Evolutionary conservation across 2,888 invertebrate genomes (phyloP).

Genomic region (Drosophila mimica): DNA sequence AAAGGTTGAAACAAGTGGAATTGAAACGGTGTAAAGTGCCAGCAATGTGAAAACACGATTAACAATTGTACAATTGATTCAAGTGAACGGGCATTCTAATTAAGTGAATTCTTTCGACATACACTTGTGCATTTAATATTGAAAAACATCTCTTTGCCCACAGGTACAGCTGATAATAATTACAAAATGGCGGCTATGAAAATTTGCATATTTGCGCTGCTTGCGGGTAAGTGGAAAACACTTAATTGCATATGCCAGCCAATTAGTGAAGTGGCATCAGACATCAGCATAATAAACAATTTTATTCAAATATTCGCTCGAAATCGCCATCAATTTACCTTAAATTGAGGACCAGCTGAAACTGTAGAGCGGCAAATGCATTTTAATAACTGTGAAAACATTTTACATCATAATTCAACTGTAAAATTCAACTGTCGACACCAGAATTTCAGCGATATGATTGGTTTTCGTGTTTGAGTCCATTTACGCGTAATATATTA

Average conservation of each 20-base stretch:
- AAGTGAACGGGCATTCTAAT: conserved; percentile 13
- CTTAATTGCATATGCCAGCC: conserved; percentile 60
- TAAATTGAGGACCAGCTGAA: conserved; percentile 45
- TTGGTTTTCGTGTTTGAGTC: conserved; percentile 11
- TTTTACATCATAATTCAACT: conserved; percentile 40
- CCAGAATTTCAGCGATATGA: conserved; percentile 15
- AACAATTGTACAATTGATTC: background rate
- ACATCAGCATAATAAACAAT: conserved; percentile 18
- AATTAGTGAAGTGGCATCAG: conserved; percentile 53
- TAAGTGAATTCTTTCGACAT: background rate
- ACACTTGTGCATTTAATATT: background rate
- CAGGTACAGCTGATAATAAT: conserved; percentile 54
- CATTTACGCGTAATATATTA: conserved; percentile 5
- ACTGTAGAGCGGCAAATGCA: conserved; percentile 16
- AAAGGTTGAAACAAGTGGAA: conserved; percentile 30
- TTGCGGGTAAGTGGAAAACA: conserved; percentile 74
- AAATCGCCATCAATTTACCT: conserved; percentile 56
- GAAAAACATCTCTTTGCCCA: conserved; percentile 45
- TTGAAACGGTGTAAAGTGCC: conserved; percentile 38
- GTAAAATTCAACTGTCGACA: conserved; percentile 41
- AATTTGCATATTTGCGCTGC: conserved; percentile 80
- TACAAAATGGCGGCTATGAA: conserved; percentile 78
- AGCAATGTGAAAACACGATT: conserved; percentile 12
- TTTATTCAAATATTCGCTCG: conserved; percentile 33
- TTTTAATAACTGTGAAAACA: conserved; percentile 35